Evolutionary conservation across 1,140 invertebrate species (phyloP).

Genomic region (Ptiloglossa arizonensis): DNA sequence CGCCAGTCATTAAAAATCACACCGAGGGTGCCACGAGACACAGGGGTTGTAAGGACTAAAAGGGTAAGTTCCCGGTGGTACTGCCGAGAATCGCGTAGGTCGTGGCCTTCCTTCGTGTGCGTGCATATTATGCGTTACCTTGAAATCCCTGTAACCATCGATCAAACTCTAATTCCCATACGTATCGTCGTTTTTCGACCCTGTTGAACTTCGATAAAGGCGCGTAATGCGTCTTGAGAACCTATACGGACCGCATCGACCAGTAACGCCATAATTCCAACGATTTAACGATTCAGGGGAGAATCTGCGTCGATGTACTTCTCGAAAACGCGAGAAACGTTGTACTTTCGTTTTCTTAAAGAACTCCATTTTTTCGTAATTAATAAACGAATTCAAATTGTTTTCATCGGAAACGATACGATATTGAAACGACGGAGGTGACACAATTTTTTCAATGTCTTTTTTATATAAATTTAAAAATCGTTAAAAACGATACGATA

Average conservation of each 20-base stretch:
- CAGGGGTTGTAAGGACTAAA: conserved; percentile 36
- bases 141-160: conserved; percentile 55
- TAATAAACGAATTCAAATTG: too few relatives aligned
- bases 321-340: too few relatives aligned
- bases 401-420: too few relatives aligned
- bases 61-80: conserved; percentile 26
- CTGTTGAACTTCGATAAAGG: conserved; percentile 40
- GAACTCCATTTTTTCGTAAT: too few relatives aligned
- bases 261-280: too few relatives aligned
- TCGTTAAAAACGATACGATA: too few relatives aligned
- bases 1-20: conserved; percentile 63
- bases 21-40: conserved; percentile 20
- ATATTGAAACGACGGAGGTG: too few relatives aligned
- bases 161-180: conserved; percentile 67
- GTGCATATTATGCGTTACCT: conserved; percentile 31
- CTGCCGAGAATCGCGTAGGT: conserved; percentile 29
- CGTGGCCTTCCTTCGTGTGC: not conserved
- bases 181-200: conserved; percentile 52
- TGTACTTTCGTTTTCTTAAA: too few relatives aligned
- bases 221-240: conserved; percentile 41
- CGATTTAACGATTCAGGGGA: too few relatives aligned
- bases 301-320: too few relatives aligned
- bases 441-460: too few relatives aligned
- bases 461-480: too few relatives aligned
- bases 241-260: not conserved